phyloP scores from a whole-genome alignment of 2,888 invertebrate genomes.

The Erynnis tages region DNA sequence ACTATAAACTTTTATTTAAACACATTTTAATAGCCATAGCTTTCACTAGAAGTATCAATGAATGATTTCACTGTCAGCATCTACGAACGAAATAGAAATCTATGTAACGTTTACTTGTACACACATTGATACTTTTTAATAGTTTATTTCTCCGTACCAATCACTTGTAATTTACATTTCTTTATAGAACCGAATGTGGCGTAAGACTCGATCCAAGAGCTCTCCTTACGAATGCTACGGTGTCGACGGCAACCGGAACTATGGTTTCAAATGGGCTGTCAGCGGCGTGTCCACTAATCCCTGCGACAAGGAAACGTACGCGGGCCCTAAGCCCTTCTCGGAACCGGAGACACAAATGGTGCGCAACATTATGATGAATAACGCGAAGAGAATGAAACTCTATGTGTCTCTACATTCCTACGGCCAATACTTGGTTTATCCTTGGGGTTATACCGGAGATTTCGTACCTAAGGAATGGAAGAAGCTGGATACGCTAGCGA shows the following conservation, averaged over 20 bases:
- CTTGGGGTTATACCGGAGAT: slow-evolving; percentile 82
- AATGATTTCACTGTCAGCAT: too few species aligned
- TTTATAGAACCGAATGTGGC: slow-evolving; percentile 83
- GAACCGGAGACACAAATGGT: slow-evolving; percentile 83
- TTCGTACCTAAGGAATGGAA: slow-evolving; percentile 72
- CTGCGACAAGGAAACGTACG: slow-evolving; percentile 81
- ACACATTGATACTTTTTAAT: too few species aligned
- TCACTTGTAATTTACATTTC: slow-evolving; percentile 13
- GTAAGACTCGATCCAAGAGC: slow-evolving; percentile 80
- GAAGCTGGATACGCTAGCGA: slow-evolving; percentile 65
- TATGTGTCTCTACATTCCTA: slow-evolving; percentile 87
- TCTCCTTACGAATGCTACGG: slow-evolving; percentile 72
- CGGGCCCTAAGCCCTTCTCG: slow-evolving; percentile 82
- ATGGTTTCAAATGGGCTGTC: slow-evolving; percentile 84
- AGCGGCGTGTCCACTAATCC: slow-evolving; percentile 83
- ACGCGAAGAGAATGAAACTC: slow-evolving; percentile 77
- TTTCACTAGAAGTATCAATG: too few species aligned
- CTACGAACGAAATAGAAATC: too few species aligned
- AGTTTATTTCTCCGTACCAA: too few species aligned
- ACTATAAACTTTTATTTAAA: too few species aligned
- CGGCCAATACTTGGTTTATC: slow-evolving; percentile 83
- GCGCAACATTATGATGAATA: slow-evolving; percentile 73
- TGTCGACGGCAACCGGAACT: slow-evolving; percentile 87
- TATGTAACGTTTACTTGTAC: too few species aligned
- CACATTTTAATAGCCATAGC: too few species aligned